Evolutionary conservation across 2,113 vertebrate genomes (phyloP).

Genomic region (Mastomys coucha): DNA sequence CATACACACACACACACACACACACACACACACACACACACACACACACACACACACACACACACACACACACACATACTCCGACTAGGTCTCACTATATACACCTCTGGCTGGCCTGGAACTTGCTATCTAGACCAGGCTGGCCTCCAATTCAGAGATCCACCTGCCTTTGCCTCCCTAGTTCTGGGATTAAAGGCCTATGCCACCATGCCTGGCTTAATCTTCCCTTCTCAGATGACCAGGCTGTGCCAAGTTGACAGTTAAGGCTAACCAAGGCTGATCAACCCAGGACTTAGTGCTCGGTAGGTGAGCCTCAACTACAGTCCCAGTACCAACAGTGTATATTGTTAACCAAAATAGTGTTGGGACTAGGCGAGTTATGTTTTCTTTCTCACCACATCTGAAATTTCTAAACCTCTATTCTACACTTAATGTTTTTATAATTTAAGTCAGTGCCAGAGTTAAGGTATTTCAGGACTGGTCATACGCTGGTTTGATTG

Average conservation of each 20-base stretch:
- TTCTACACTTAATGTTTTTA: constrained; percentile 4
- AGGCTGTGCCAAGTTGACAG: not conserved
- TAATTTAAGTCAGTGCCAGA: not conserved
- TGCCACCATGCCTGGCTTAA: not conserved
- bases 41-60: not conserved
- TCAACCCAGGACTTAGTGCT: not conserved
- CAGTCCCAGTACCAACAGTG: not conserved
- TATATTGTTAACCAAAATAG: not conserved
- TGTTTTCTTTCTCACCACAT: constrained; percentile 33
- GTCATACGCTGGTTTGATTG: not conserved
- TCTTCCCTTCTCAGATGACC: not conserved
- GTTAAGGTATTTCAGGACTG: not conserved
- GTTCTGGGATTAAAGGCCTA: not conserved
- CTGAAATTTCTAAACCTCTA: constrained; percentile 45
- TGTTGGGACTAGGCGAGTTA: not conserved
- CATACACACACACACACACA: not conserved
- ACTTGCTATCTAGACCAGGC: not conserved
- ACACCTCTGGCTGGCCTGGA: not conserved
- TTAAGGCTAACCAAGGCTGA: not conserved
- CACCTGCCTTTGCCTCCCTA: not conserved
- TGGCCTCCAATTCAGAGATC: not conserved
- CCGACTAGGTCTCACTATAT: not conserved
- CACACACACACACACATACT: not conserved
- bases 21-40: not conserved
- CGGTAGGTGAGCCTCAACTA: not conserved